phyloP scores from a whole-genome alignment of 2,113 vertebrate species.

The Trogon melanurus region DNA sequence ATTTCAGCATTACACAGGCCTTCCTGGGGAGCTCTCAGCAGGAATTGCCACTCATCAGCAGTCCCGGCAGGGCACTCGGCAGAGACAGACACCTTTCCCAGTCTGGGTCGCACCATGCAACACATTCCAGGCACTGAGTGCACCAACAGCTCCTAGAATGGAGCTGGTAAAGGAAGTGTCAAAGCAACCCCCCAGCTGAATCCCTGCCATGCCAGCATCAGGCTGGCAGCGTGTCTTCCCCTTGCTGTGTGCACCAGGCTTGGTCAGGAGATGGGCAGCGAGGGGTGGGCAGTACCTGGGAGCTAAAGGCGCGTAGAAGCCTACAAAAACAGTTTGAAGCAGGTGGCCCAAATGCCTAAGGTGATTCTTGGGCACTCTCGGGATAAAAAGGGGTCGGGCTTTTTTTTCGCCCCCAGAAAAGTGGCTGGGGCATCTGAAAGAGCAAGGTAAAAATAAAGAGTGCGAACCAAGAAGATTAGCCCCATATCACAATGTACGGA shows the following conservation, averaged over 20 bases:
- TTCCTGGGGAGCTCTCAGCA: background rate
- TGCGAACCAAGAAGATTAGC: background rate
- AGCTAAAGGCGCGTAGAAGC: background rate
- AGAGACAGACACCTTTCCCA: background rate
- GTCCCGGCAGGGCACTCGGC: background rate
- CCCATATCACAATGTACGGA: rapidly evolving
- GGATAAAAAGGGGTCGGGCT: background rate
- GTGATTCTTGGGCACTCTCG: background rate
- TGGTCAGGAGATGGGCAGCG: background rate
- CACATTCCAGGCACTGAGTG: rapidly evolving
- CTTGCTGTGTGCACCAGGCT: background rate
- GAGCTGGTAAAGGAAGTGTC: background rate
- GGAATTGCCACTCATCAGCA: background rate
- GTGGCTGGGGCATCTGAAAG: background rate
- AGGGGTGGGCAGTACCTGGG: background rate
- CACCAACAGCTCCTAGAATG: background rate
- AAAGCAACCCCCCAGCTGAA: background rate
- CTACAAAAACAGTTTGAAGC: background rate
- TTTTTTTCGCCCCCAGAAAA: background rate
- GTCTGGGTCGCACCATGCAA: rapidly evolving
- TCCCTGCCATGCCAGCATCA: rapidly evolving
- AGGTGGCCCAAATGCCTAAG: background rate
- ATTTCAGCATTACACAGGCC: background rate
- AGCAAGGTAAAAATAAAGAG: background rate
- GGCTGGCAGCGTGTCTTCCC: background rate